Evolutionary conservation across 2,888 invertebrate species (phyloP), one percentile per base, ranked within the genome.

Genomic region (Tachina grossa): DNA sequence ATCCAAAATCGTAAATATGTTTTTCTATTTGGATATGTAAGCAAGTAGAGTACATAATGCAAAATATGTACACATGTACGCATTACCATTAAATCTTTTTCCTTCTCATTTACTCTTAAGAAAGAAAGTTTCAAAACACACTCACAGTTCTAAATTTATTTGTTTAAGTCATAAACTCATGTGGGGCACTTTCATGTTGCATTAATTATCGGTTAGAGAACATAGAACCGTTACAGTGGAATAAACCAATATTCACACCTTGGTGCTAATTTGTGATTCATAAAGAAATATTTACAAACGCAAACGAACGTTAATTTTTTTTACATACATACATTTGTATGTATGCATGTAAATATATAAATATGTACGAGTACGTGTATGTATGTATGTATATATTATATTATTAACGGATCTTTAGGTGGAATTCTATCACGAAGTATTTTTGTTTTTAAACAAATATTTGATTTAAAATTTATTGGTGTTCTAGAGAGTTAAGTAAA

Each of bases 181-280:
- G 22, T 77, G 14, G 84, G 19, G 9, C 84, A 81, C 9, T 49
- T 68, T 77, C 81, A 61, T 84, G 81, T 43, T 51, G 43, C 16
- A 22, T 45, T 22, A 59, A 81, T 84, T 84, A 81, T 10, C 66
- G 43, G 22, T 31, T 72, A 10, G 8, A 81, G 72, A 81, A 77
- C 16, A 9, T 14, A 19, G 1, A 47, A 80, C 69, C 65, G 71
- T 59, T 72, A 66, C 9, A 13, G 19, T 5, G n/a, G 41, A 80
- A 6, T 3, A 41, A 39, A 43, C 10, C 9, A 22, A 59, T 53
- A 59, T 81, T 81, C 72, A 51, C 84, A 81, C 72, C 31, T 31
- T 11, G 13, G 49, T 84, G 84, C 63, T 72, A 84, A 84, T 2
- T 71, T 77, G 72, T 43, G 11, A 47, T 61, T 19, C 65, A 61